Evolutionary conservation across 2,888 invertebrate genomes (phyloP).

Genomic region (Adelognathus sp.): DNA sequence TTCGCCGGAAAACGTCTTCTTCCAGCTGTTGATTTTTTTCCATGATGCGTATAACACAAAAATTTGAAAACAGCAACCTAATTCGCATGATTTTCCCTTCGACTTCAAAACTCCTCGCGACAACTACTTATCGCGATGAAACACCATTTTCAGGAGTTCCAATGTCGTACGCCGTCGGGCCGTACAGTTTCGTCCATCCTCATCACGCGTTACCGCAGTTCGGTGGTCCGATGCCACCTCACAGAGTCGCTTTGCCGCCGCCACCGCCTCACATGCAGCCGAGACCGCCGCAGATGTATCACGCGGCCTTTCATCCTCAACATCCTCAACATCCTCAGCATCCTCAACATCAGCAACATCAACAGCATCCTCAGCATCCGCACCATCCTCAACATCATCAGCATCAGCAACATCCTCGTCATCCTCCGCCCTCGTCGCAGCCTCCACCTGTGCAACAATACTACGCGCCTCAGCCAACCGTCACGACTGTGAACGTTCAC

Average conservation of each 20-base stretch:
- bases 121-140: too few species aligned
- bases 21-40: too few species aligned
- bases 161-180: conserved; percentile 84
- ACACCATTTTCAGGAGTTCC: conserved; percentile 78
- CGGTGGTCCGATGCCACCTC: conserved; percentile 83
- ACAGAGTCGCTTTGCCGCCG: conserved; percentile 81
- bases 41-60: too few species aligned
- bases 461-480: conserved; percentile 77
- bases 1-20: too few species aligned
- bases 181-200: conserved; percentile 88
- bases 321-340: conserved; percentile 76
- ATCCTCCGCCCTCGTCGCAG: conserved; percentile 81
- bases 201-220: conserved; percentile 82
- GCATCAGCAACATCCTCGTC: conserved; percentile 74
- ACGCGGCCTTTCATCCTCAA: conserved; percentile 79
- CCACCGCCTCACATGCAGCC: conserved; percentile 81
- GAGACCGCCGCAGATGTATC: conserved; percentile 82
- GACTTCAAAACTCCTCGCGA: too few species aligned
- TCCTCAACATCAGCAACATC: too few species aligned
- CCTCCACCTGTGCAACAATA: conserved; percentile 83
- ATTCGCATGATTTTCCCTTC: too few species aligned
- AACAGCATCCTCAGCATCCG: conserved; percentile 77
- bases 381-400: conserved; percentile 81
- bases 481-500: conserved; percentile 75
- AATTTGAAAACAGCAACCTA: too few species aligned